Percentiles rank a stretch among this genome's conserved stretches.
These are phyloP conservation scores for Acrocephalus kingi DNA, from an alignment of 2,113 vertebrate genomes.

Conservation along the genomic window DNA sequence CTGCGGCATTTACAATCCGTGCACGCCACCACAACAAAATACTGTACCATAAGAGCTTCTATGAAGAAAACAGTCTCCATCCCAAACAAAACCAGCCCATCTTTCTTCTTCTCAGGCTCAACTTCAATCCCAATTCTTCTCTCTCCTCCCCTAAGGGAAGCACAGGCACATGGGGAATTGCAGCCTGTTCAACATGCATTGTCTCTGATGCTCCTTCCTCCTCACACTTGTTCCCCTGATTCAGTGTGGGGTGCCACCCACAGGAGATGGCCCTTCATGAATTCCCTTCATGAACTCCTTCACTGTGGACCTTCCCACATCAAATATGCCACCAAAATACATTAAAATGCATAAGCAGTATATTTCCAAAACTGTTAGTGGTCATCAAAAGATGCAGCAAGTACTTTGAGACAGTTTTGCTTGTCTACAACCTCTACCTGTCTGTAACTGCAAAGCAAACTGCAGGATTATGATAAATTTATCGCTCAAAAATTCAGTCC, in stretches of 20 bases:
- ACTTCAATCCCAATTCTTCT: background rate
- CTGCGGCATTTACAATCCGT: no score
- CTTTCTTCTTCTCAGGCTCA: background rate
- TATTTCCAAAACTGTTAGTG: background rate
- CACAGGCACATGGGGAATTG: background rate
- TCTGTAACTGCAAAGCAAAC: background rate
- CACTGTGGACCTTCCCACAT: background rate
- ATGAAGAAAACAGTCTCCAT: background rate
- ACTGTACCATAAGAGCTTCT: background rate
- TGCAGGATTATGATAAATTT: background rate
- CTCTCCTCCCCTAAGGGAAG: background rate
- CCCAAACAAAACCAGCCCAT: background rate
- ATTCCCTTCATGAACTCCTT: background rate
- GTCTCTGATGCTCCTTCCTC: background rate
- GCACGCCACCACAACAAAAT: background rate
- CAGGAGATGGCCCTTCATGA: background rate
- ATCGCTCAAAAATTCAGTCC: background rate
- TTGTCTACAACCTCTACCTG: background rate
- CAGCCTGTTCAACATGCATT: accelerated
- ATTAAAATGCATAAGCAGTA: background rate
- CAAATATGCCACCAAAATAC: background rate
- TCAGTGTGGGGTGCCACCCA: background rate
- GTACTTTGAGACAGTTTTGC: background rate
- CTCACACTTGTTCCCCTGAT: background rate
- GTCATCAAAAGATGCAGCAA: background rate